phyloP scores from a whole-genome alignment of 2,888 invertebrate genomes.

The Stenotaenia linearis region DNA sequence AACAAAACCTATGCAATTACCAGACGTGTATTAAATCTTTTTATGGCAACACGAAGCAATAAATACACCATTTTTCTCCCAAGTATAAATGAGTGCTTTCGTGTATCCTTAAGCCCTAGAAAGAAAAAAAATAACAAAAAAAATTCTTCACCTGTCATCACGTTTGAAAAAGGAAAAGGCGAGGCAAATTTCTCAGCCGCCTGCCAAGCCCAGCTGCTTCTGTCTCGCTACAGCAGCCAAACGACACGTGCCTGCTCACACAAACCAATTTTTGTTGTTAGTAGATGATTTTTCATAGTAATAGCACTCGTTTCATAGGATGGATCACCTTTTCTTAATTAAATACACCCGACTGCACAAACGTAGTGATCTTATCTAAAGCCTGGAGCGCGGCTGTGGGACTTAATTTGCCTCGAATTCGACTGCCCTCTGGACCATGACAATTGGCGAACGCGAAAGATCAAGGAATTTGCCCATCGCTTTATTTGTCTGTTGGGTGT shows the following conservation, averaged over 20 bases:
- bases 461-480: conserved; percentile 8
- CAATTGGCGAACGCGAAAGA: conserved; percentile 5
- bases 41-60: conserved; percentile 3
- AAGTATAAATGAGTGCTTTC: not conserved
- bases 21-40: not conserved
- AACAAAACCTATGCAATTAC: not conserved
- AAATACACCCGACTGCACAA: not conserved
- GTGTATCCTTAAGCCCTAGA: not conserved
- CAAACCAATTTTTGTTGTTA: conserved; percentile 14
- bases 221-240: conserved; percentile 7
- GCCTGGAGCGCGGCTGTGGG: not conserved
- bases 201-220: conserved; percentile 17
- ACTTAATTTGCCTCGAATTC: conserved; percentile 7
- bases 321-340: conserved; percentile 23
- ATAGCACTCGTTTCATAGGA: not conserved
- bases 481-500: conserved; percentile 8
- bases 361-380: not conserved
- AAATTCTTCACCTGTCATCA: conserved; percentile 16
- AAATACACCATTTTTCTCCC: not conserved
- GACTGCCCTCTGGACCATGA: conserved; percentile 8
- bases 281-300: not conserved
- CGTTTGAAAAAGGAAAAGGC: conserved; percentile 14
- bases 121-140: not conserved
- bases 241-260: not conserved
- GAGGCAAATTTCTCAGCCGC: not conserved